These are phyloP conservation scores for Cephus sareptanus DNA, from an alignment of 2,888 invertebrate genomes.

Conservation along the genomic window DNA sequence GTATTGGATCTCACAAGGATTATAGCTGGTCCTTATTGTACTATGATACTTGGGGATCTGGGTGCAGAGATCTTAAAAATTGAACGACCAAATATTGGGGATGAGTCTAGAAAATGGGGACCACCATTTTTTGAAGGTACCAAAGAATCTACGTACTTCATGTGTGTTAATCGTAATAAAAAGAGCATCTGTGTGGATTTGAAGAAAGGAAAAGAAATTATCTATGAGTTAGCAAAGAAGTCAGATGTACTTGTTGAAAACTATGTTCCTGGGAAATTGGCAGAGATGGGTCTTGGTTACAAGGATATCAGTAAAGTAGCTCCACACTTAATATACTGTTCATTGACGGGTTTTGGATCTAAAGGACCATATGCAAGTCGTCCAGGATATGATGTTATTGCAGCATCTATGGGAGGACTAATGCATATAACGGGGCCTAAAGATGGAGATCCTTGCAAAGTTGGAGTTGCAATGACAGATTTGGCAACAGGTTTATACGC, in stretches of 20 bases:
- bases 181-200: conserved; percentile 91
- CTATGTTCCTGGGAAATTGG: conserved; percentile 91
- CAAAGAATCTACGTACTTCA: conserved; percentile 82
- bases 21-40: conserved; percentile 93
- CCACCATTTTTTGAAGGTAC: conserved; percentile 83
- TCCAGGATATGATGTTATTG: conserved; percentile 97
- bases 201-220: conserved; percentile 76
- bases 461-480: conserved; percentile 94
- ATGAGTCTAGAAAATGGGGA: conserved; percentile 93
- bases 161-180: conserved; percentile 93
- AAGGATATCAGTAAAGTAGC: conserved; percentile 75
- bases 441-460: conserved; percentile 87
- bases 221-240: conserved; percentile 78
- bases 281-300: conserved; percentile 83
- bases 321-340: conserved; percentile 90
- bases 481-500: conserved; percentile 93
- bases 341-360: conserved; percentile 92
- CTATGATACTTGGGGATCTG: conserved; percentile 92
- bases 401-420: conserved; percentile 91
- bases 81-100: conserved; percentile 84
- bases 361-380: conserved; percentile 85
- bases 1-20: conserved; percentile 87
- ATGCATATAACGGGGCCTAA: conserved; percentile 89
- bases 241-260: conserved; percentile 94
- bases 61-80: conserved; percentile 95